Evolutionary conservation across 2,888 invertebrate species (phyloP), one percentile per base, ranked within the genome.

Genomic region (Autographa pulchrina): DNA sequence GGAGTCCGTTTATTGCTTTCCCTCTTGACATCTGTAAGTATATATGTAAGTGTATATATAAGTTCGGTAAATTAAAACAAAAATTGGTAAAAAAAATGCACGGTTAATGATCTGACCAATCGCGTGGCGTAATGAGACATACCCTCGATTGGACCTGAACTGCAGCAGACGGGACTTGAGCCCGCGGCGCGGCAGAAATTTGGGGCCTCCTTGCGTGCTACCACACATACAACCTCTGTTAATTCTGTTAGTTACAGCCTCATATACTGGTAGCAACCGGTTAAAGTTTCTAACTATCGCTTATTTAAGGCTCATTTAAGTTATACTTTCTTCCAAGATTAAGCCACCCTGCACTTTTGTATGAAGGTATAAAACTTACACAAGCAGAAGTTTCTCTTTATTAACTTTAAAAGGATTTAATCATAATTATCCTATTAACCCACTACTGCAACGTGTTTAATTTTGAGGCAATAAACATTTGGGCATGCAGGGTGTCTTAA

Each of bases 141-240:
- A 98, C 98, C 98, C 98, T 96, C 97, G 96, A 96, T 98, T 98
- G 92, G 98, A 98, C 96, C 97, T 97, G 97, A 98, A 98, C 97
- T 98, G 98, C 94, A 98, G 97, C 91, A 98, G 97, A 91, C 98
- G 97, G 91, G 98, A 98, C 96, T 98, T 98, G 96, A 98, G 97
- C 92, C 98, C 98, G 94, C 98, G 97, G 93, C 98, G 97, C 95
- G 98, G 98, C 97, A 98, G 97, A 96, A 98, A 98, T 97, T 98
- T 97, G 96, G 97, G 97, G 96, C 98, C 98, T 96, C 98, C 98
- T 96, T 97, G 97, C 91, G 92, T 92, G 92, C 94, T 95, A 92
- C 64, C 82, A 73, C 75, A 84, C 86, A 89, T 91, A 92, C 85
- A 92, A 91, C 85, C 87, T 85, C 73, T 76, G 84, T 90, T 90